Evolutionary conservation across 2,888 invertebrate genomes (phyloP), one percentile per base, ranked within the genome.

Genomic region (Muschampia plurimacula): DNA sequence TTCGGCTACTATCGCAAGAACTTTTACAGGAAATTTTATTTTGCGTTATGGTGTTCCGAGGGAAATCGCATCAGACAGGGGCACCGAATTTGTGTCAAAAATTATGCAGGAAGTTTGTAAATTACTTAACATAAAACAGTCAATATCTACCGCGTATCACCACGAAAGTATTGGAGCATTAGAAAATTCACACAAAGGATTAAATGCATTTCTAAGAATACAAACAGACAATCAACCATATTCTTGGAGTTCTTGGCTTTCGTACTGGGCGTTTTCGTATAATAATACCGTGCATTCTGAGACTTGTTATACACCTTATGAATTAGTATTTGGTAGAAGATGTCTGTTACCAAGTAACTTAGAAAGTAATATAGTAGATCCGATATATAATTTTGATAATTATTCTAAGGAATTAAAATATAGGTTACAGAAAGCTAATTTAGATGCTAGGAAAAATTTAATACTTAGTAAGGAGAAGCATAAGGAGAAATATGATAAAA

Each of bases 401-500:
- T 41, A 41, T 41, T 8, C 41, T 41, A 41, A 41, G 41, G 41
- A 41, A 41, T 10, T 41, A 41, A 41, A 10, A 2, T 15, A 52
- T 52, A 15, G 52, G 15, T 52, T 52, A 52, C 15, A 52, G 15
- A 15, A 52, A 52, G 52, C n/a, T 52, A 52, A 52, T 52, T 15
- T 52, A 52, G 52, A 52, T 52, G 52, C 52, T 52, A 52, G 52
- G 13, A 52, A 52, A 52, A 52, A 52, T 52, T 52, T 15, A 52
- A 15, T 52, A 52, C 15, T 52, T 52, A 52, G 13, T 52, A 52
- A 52, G 15, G 52, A 41, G n/a, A 52, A 52, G 15, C 15, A 8
- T 7, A 52, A 52, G n/a, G 52, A 52, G n/a, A 52, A 52, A n/a
- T 15, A 52, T 52, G 52, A 52, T 15, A 52, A 2, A 52, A 52